Conservation (phyloP, 2,113 vertebrate species). For the Halichoerus grypus region DNA sequence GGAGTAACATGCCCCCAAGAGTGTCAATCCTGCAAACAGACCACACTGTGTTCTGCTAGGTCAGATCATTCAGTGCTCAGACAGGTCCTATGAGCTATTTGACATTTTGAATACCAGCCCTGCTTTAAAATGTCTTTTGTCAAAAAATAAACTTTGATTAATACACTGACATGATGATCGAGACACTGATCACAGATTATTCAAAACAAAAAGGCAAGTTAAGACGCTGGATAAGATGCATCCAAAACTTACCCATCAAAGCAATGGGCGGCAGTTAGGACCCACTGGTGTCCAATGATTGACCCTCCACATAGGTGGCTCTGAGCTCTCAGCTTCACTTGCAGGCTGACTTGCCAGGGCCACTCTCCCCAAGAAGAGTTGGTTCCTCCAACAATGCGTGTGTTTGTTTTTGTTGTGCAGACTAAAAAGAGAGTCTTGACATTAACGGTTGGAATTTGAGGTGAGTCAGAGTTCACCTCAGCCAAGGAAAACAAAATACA, state of each 20-base stretch:
- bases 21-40: not conserved
- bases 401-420: constrained; percentile 9
- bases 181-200: not conserved
- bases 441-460: not conserved
- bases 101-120: not conserved
- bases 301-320: constrained; percentile 88
- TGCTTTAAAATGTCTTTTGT: not conserved
- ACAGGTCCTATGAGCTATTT: not conserved
- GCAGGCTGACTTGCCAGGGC: constrained; percentile 91
- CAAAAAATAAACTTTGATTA: not conserved
- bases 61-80: not conserved
- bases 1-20: no score
- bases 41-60: not conserved
- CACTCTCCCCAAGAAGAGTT: constrained; percentile 87
- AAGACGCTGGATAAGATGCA: not conserved
- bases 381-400: constrained; percentile 86
- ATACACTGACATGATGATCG: not conserved
- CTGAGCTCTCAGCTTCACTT: constrained; percentile 65
- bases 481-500: not conserved
- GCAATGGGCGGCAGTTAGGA: constrained; percentile 90
- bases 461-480: not conserved
- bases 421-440: constrained; percentile 44
- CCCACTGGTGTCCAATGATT: constrained; percentile 87
- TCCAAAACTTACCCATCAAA: constrained; percentile 82
- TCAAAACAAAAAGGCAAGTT: not conserved